Percentiles rank a stretch among this genome's conserved stretches.
Conservation (phyloP, 2,113 vertebrate genomes). For the Scortum barcoo region DNA sequence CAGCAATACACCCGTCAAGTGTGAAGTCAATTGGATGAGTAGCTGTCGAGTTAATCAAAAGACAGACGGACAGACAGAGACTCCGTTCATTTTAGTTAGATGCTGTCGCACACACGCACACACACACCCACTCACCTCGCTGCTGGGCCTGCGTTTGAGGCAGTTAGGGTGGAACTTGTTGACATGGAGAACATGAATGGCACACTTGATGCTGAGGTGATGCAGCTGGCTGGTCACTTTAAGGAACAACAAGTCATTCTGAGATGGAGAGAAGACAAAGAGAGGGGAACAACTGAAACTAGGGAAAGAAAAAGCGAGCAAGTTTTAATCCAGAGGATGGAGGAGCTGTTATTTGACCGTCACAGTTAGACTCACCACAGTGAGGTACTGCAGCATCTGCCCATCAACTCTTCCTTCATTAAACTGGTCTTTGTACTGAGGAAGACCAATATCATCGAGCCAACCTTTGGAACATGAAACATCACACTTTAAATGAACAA, state of each 20-base stretch:
- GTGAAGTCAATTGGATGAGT: too few species aligned
- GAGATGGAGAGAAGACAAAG: conserved; percentile 46
- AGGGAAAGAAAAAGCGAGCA: background rate
- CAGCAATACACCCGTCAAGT: too few species aligned
- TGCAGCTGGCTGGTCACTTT: conserved; percentile 98
- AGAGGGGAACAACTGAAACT: background rate
- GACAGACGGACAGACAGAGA: too few species aligned
- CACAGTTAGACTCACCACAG: conserved; percentile 95
- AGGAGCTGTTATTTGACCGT: too few species aligned
- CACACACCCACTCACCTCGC: conserved; percentile 87
- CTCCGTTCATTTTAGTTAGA: too few species aligned
- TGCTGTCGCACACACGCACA: background rate
- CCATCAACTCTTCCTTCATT: conserved; percentile 95
- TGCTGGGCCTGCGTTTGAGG: conserved; percentile 91
- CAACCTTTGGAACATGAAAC: conserved; percentile 85
- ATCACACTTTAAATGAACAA: background rate
- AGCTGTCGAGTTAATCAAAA: too few species aligned
- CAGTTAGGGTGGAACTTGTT: conserved; percentile 94
- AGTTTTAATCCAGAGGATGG: background rate
- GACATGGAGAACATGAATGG: conserved; percentile 95
- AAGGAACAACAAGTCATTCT: conserved; percentile 96
- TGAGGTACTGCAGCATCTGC: conserved; percentile 95
- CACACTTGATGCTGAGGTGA: conserved; percentile 98
- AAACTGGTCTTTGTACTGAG: conserved; percentile 99
- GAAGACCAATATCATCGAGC: conserved; percentile 98